Conservation (phyloP, 2,113 vertebrate species). For the Phocoena phocoena region DNA sequence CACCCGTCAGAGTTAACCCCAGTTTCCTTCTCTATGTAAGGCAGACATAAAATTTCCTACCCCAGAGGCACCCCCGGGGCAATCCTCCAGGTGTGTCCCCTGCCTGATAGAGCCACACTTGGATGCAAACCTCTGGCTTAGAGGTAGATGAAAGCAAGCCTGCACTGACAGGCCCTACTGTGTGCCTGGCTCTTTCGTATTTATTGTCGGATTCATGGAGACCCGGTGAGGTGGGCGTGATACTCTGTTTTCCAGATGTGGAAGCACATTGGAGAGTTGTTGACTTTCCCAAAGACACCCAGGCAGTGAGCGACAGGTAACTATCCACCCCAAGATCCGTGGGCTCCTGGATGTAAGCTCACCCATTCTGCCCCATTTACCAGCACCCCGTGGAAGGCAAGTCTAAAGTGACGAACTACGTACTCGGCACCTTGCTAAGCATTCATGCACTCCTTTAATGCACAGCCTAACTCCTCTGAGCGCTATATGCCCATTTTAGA, state of each 20-base stretch:
- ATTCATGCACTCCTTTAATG: no score
- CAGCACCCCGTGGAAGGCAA: background rate
- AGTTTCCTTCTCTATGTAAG: background rate
- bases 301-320: background rate
- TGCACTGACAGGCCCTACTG: background rate
- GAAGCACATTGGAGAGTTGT: background rate
- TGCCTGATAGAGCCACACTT: background rate
- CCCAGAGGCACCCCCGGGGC: no score
- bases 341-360: background rate
- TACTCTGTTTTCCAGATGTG: background rate
- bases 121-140: background rate
- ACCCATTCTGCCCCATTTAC: background rate
- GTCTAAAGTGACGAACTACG: background rate
- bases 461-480: background rate
- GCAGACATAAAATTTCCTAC: background rate
- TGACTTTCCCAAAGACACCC: background rate
- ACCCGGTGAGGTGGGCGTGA: background rate
- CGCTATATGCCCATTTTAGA: background rate
- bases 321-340: no score
- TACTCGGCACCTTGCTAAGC: background rate
- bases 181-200: background rate
- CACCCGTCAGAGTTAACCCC: background rate
- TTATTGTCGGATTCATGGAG: background rate
- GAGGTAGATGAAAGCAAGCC: background rate
- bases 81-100: background rate